Conservation (phyloP, 2,888 invertebrate species). For the Drosophila testacea region DNA sequence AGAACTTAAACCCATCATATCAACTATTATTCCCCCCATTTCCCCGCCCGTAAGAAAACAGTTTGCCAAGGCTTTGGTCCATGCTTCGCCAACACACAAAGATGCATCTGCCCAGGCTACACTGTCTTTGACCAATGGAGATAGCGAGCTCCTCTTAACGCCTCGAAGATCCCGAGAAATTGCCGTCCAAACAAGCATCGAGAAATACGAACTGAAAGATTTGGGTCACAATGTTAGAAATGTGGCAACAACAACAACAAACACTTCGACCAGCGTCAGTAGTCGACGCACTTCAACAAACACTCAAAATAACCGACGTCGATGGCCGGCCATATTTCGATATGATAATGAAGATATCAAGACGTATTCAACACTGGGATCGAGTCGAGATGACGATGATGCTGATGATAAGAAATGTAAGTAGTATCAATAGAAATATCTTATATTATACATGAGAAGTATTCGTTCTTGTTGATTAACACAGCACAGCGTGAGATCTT, state of each 20-base stretch:
- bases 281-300: slow-evolving; percentile 67
- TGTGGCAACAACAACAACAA: slow-evolving; percentile 74
- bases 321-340: slow-evolving; percentile 63
- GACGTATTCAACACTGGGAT: slow-evolving; percentile 82
- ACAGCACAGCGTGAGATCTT: no score
- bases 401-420: slow-evolving; percentile 79
- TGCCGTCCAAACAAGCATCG: slow-evolving; percentile 84
- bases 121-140: slow-evolving; percentile 56
- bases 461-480: neutral
- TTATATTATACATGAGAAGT: neutral
- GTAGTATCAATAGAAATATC: slow-evolving; percentile 18
- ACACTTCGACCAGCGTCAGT: slow-evolving; percentile 71
- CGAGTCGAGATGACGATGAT: slow-evolving; percentile 83
- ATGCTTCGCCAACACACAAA: slow-evolving; percentile 58
- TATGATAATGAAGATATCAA: slow-evolving; percentile 82
- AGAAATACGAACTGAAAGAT: slow-evolving; percentile 79
- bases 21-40: slow-evolving; percentile 20
- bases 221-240: slow-evolving; percentile 69
- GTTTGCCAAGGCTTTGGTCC: slow-evolving; percentile 57
- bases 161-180: slow-evolving; percentile 75
- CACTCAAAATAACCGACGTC: slow-evolving; percentile 40
- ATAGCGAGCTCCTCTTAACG: slow-evolving; percentile 45
- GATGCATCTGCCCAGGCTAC: slow-evolving; percentile 65
- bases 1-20: slow-evolving; percentile 12
- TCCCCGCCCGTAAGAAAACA: slow-evolving; percentile 27